Evolutionary conservation across 1,140 invertebrate species (phyloP).

Genomic region (Cotesia glomerata): DNA sequence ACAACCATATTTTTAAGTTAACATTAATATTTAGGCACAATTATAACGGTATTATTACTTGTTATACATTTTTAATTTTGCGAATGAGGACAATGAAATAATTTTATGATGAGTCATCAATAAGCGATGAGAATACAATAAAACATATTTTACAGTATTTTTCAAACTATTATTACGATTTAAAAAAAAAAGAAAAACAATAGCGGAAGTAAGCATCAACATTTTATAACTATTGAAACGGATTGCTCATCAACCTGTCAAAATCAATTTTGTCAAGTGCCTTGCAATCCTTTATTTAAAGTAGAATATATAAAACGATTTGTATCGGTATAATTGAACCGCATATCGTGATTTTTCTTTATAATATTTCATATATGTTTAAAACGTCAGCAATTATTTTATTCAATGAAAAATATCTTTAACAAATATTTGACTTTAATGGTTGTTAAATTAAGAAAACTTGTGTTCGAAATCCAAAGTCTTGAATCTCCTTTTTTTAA

Average conservation of each 20-base stretch:
- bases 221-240: neutral
- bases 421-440: neutral
- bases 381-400: no score
- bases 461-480: neutral
- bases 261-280: constrained; percentile 12
- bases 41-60: neutral
- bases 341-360: neutral
- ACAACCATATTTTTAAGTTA: constrained; percentile 4
- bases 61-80: neutral
- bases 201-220: neutral
- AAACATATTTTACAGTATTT: neutral
- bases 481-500: neutral
- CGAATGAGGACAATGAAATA: neutral
- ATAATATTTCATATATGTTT: no score
- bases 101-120: no score
- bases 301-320: neutral
- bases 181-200: neutral
- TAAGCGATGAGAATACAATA: no score
- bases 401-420: neutral
- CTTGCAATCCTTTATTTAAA: constrained; percentile 15
- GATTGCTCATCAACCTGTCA: neutral
- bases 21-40: constrained; percentile 7
- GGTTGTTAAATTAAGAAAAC: neutral
- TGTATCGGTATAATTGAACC: neutral
- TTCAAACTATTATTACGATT: neutral